Percentiles rank a stretch among this genome's conserved stretches.
phyloP scores from a whole-genome alignment of 1,140 invertebrate species.

The Hydropsyche tenuis region DNA sequence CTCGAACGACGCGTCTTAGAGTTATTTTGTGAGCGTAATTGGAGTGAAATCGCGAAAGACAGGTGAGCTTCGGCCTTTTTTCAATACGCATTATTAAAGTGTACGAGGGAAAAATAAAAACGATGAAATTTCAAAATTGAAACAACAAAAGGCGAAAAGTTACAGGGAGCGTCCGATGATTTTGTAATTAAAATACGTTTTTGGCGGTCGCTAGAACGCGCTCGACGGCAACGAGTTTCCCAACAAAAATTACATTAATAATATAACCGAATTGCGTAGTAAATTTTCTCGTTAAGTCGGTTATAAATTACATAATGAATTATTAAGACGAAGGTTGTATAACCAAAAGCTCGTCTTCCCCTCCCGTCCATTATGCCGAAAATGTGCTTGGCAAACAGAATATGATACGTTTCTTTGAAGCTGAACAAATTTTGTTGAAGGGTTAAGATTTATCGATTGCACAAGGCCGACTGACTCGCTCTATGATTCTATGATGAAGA shows the following conservation, averaged over 20 bases:
- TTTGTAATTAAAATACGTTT: too few relatives aligned
- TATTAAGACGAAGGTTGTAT: conserved; percentile 17
- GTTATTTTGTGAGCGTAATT: not conserved
- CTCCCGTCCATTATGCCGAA: conserved; percentile 10
- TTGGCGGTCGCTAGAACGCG: too few relatives aligned
- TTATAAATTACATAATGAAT: conserved; percentile 18
- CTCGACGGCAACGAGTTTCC: too few relatives aligned
- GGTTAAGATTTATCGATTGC: conserved; percentile 28
- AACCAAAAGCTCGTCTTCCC: conserved; percentile 11
- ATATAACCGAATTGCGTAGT: not conserved
- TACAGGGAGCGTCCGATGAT: too few relatives aligned
- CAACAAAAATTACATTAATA: too few relatives aligned
- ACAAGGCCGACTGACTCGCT: too few relatives aligned
- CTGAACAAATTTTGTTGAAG: conserved; percentile 23
- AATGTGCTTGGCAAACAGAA: conserved; percentile 20
- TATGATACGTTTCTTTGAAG: conserved; percentile 25
- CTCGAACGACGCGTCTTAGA: not conserved
- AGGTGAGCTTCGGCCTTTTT: not conserved
- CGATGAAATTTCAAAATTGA: too few relatives aligned
- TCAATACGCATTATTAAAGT: too few relatives aligned
- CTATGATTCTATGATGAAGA: too few relatives aligned
- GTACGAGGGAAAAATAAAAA: too few relatives aligned
- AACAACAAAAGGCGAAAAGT: too few relatives aligned
- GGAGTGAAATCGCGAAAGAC: not conserved
- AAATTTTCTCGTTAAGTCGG: conserved; percentile 17